Base-by-base conservation (phyloP, 35 echinoderm and acorn worm species). In the Antedon bifida region DNA sequence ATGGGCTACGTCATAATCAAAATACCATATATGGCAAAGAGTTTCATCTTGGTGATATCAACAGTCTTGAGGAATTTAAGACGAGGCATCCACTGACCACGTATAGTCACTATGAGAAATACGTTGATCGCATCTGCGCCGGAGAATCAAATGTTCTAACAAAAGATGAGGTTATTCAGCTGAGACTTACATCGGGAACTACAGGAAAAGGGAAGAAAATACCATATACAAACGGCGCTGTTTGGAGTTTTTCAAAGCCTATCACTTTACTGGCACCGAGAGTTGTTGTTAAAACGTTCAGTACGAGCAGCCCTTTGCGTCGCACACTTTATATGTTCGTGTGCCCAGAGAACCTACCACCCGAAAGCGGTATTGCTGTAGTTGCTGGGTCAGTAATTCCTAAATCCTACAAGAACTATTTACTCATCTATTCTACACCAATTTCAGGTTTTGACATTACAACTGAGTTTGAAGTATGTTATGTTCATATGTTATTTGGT, bases 71-170 rank as follows among this genome's bases (percentile, higher is more conserved):
- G 11, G 87, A 89, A 11, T 77, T 93, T 21, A 38, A 76, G 33
- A 36, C 23, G 14, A 31, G 35, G 13, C 87, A 93, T 34, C 91
- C 91, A 0, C 39, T 93, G 73, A 86, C 87, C 3, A 83, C 36
- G 39, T 93, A 93, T 36, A 79, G 82, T 31, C 84, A 86, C 31
- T 93, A 89, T 46, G 30, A 82, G 35, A 31, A 77, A 29, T 93
- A 86, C 36, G 55, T 93, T 21, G 77, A 90, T n/a, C 51, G 88
- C 34, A 87, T 93, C 35, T 73, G 76, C 26, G 84, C 82, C 29
- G 91, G 91, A 0, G 91, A 93, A 36, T 36, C 79, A 34, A 83
- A 86, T 51, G 84, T 93, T 35, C 64, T 93, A 44, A 89, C 87
- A 16, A 74, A 79, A 3, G 76, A 86, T 17, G 79, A 34, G 30